A percentile compares a stretch with the other conserved stretches of the same genome.
These are phyloP conservation scores for Pogonophryne albipinna DNA, from an alignment of 2,797 vertebrate genomes.

Conservation along the genomic window DNA sequence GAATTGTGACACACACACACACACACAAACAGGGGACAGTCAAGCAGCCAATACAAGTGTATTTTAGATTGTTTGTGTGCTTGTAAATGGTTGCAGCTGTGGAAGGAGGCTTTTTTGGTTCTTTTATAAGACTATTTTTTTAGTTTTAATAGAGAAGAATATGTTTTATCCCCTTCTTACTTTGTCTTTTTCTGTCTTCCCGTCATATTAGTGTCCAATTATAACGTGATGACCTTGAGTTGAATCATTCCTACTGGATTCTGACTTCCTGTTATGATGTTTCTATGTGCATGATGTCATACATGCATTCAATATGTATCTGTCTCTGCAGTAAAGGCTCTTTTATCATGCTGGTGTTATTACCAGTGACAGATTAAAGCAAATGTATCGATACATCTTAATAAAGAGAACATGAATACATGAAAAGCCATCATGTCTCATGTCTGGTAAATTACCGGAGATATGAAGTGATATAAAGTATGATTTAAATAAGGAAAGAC, in stretches of 20 bases:
- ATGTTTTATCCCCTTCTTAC: background rate
- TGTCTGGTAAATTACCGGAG: background rate
- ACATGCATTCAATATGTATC: background rate
- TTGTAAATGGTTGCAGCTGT: constrained; percentile 29
- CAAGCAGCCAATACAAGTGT: constrained; percentile 73
- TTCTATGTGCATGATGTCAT: constrained; percentile 11
- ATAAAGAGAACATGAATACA: background rate
- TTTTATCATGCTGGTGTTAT: background rate
- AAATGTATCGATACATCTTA: background rate
- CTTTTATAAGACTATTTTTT: background rate
- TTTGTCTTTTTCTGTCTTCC: background rate
- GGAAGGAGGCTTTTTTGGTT: constrained; percentile 4
- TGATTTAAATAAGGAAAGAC: background rate
- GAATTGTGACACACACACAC: constrained; percentile 66
- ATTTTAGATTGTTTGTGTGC: constrained; percentile 29
- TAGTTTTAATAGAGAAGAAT: background rate
- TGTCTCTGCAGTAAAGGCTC: background rate
- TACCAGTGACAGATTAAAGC: background rate
- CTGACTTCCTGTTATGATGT: background rate
- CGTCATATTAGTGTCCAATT: background rate
- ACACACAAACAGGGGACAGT: constrained; percentile 68
- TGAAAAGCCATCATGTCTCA: background rate
- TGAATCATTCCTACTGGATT: background rate
- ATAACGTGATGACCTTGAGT: background rate
- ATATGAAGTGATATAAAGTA: background rate